Evolutionary conservation across 2,888 invertebrate genomes (phyloP), one percentile per base, ranked within the genome.

Genomic region (Agrypnus murinus): DNA sequence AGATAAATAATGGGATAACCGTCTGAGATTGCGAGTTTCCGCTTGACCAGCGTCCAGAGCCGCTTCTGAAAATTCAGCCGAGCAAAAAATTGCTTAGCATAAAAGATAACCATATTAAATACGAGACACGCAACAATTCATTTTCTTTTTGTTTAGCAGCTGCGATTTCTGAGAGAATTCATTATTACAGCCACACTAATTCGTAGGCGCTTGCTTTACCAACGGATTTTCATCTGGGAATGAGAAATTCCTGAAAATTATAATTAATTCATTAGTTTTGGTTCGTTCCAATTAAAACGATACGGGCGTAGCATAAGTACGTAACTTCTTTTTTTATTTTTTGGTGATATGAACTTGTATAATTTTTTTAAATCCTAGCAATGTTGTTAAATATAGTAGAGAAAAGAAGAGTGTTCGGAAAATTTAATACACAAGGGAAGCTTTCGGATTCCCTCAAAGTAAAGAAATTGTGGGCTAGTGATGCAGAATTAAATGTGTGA

Each of bases 1-100:
- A 66, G 77, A 77, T 77, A 77, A 77, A 77, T 77, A 76, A 77
- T 72, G 75, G 77, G 77, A 77, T 77, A 77, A 77, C 75, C 75
- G 77, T 69, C 65, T 67, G 75, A 77, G 77, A 77, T 77, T 77
- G 77, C 77, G 75, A 74, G 75, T 70, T 72, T 70, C 66, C 66
- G 73, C 71, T 71, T 67, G 69, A 71, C 73, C 71, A 66, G 68
- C 64, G 74, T 60, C 73, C 71, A 62, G 50, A 55, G 68, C 65
- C 65, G 63, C 68, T 72, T 64, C 57, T 72, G 67, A 72, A 72
- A 67, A 72, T 68, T 46, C 71, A 72, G 34, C 71, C 68, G 63
- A 72, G 71, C 71, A 72, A 72, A 72, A 72, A 72, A 72, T 72
- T 72, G 68, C 63, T 72, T 68, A 72, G 68, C 71, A 72, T 72